A percentile compares a stretch with the other conserved stretches of the same genome.
These are phyloP conservation scores for Drosophila subobscura DNA, from an alignment of 1,140 invertebrate genomes.

Conservation along the genomic window DNA sequence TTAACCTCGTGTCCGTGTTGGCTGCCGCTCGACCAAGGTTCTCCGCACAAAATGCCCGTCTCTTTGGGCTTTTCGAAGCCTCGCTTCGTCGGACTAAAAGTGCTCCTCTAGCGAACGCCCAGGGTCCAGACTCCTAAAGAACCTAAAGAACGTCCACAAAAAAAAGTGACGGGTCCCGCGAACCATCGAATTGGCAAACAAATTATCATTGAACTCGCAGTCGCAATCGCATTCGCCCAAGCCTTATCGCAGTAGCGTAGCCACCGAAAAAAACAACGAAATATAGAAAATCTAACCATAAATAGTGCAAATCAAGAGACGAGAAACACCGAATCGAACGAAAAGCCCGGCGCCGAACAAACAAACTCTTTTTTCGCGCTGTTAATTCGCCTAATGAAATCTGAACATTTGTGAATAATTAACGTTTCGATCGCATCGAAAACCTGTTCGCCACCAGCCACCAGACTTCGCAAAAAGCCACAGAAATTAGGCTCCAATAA, in stretches of 20 bases:
- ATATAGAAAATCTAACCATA: slow-evolving; percentile 25
- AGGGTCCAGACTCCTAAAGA: slow-evolving; percentile 15
- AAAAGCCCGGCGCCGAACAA: slow-evolving; percentile 23
- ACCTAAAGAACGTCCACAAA: slow-evolving; percentile 4
- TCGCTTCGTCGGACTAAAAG: slow-evolving; percentile 83
- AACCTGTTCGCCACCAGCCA: slow-evolving; percentile 46
- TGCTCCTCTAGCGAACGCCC: slow-evolving; percentile 71
- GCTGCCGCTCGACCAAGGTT: slow-evolving; percentile 82
- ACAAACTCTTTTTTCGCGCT: slow-evolving; percentile 26
- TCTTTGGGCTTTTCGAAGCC: slow-evolving; percentile 83
- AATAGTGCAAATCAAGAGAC: background rate
- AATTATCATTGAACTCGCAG: no score
- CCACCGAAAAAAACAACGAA: slow-evolving; percentile 1
- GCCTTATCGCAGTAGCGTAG: no score
- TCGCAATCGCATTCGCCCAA: no score
- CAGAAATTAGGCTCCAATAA: slow-evolving; percentile 40
- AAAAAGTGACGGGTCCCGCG: background rate
- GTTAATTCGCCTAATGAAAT: slow-evolving; percentile 57
- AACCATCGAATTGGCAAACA: slow-evolving; percentile 14
- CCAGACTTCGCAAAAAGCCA: slow-evolving; percentile 8
- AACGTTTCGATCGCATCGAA: slow-evolving; percentile 43
- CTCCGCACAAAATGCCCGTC: slow-evolving; percentile 81
- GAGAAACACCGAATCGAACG: background rate
- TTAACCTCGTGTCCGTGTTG: slow-evolving; percentile 83
- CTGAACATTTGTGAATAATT: slow-evolving; percentile 58